Conservation (phyloP, 2,797 vertebrate species). For the Crocidura indochinensis region DNA sequence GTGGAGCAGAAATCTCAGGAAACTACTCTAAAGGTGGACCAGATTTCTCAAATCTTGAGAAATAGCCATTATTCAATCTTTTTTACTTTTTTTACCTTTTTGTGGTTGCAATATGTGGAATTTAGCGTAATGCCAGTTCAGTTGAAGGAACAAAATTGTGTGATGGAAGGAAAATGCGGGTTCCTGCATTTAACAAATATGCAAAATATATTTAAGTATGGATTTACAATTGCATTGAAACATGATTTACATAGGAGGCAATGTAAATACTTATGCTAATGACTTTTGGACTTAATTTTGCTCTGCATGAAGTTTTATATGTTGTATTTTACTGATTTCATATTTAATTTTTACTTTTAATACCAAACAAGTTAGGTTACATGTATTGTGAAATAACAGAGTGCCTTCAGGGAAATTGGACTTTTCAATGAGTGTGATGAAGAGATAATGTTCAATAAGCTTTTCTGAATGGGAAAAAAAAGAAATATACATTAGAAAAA, state of each 20-base stretch:
- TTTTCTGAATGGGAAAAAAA: constrained; percentile 72
- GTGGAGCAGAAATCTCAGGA: too few relatives aligned
- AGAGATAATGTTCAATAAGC: constrained; percentile 79
- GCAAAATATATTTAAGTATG: constrained; percentile 70
- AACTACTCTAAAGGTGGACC: too few relatives aligned
- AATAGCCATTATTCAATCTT: too few relatives aligned
- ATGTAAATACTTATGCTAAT: constrained; percentile 46
- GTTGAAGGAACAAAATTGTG: constrained; percentile 63
- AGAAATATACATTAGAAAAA: too few relatives aligned
- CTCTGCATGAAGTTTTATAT: constrained; percentile 80
- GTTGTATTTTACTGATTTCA: constrained; percentile 80
- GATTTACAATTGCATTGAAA: constrained; percentile 73
- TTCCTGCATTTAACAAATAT: constrained; percentile 68
- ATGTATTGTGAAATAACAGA: constrained; percentile 69
- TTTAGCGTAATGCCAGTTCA: constrained; percentile 55
- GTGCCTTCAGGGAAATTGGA: constrained; percentile 72
- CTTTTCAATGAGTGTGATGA: constrained; percentile 45
- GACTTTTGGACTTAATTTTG: constrained; percentile 76
- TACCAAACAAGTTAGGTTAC: constrained; percentile 61
- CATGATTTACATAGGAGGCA: constrained; percentile 68
- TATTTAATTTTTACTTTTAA: constrained; percentile 83
- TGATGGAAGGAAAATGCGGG: constrained; percentile 68
- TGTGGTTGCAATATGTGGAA: constrained; percentile 65
- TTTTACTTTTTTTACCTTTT: neutral
- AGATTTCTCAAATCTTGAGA: too few relatives aligned